Conservation (phyloP, 2,113 vertebrate genomes). For the Pseudolaguvia tuberculata region DNA sequence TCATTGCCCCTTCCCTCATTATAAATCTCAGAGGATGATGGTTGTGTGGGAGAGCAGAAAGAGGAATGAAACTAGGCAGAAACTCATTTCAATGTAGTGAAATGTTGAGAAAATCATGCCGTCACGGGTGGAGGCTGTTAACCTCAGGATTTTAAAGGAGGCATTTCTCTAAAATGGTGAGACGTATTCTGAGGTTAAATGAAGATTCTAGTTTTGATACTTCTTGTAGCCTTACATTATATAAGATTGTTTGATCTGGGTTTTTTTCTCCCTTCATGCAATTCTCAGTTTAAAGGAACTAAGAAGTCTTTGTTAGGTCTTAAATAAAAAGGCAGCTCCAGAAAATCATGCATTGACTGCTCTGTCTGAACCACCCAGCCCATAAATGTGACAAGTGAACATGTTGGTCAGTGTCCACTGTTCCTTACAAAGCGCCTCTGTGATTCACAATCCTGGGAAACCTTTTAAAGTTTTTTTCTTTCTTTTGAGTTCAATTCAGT, state of each 20-base stretch:
- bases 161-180: not conserved
- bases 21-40: slow-evolving; percentile 20
- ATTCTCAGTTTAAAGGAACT: not conserved
- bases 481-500: not conserved
- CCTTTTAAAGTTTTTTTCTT: not conserved
- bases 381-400: slow-evolving; percentile 17
- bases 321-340: slow-evolving; percentile 9
- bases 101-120: not conserved
- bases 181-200: not conserved
- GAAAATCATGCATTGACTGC: not conserved
- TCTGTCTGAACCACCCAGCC: slow-evolving; percentile 12
- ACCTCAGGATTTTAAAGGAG: not conserved
- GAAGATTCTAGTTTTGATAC: not conserved
- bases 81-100: not conserved
- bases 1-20: not conserved
- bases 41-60: not conserved
- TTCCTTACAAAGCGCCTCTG: not conserved
- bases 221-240: not conserved
- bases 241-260: not conserved
- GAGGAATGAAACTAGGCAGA: not conserved
- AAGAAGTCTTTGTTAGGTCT: slow-evolving; percentile 13
- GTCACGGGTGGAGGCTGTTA: not conserved
- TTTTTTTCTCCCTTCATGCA: not conserved
- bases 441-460: slow-evolving; percentile 23
- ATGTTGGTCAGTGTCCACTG: not conserved